phyloP scores from a whole-genome alignment of 2,888 invertebrate species.

The Alloplasta piceator region DNA sequence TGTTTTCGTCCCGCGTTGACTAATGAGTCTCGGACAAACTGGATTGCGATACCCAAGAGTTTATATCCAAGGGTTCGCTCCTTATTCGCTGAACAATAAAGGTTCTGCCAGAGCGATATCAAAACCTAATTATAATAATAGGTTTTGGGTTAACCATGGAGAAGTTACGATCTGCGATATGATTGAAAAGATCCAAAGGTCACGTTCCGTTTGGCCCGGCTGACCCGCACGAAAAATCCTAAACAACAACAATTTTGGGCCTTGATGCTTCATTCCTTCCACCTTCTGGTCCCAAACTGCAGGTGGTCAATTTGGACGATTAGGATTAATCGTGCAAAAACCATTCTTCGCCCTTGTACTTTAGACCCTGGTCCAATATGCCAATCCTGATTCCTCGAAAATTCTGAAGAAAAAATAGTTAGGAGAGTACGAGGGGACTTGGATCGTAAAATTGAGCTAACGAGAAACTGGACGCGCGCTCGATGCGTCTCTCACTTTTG shows the following conservation, averaged over 20 bases:
- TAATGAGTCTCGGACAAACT: conserved; percentile 68
- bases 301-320: conserved; percentile 62
- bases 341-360: no score
- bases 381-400: conserved; percentile 63
- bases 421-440: conserved; percentile 55
- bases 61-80: conserved; percentile 18
- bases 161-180: conserved; percentile 59
- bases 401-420: conserved; percentile 68
- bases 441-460: conserved; percentile 80
- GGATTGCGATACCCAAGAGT: background rate
- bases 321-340: conserved; percentile 56
- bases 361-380: background rate
- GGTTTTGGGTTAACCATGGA: conserved; percentile 35
- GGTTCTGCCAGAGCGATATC: conserved; percentile 5
- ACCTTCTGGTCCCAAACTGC: conserved; percentile 7
- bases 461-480: conserved; percentile 70
- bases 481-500: conserved; percentile 10
- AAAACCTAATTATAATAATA: conserved; percentile 48
- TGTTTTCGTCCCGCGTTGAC: conserved; percentile 69
- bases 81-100: conserved; percentile 19
- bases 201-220: background rate
- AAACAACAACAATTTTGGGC: conserved; percentile 5
- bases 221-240: background rate
- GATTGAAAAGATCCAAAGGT: conserved; percentile 54
- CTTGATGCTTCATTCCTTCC: conserved; percentile 25